Conservation (phyloP, 2,888 invertebrate genomes). For the Agonopterix subpropinquella region DNA sequence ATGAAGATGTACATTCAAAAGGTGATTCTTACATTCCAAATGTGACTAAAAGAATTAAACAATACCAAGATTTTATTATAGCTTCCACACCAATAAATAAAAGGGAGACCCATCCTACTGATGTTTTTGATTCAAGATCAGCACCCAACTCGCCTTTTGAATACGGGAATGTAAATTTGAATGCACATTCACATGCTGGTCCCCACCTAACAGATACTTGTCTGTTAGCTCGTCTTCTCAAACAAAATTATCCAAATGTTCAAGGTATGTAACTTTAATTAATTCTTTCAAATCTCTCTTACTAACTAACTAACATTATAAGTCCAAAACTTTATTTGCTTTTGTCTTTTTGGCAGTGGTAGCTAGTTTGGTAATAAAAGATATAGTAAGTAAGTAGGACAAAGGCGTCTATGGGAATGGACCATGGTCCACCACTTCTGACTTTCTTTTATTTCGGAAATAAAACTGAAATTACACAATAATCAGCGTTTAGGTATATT, state of each 20-base stretch:
- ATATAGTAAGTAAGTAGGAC: no score
- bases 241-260: constrained; percentile 34
- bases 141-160: constrained; percentile 15
- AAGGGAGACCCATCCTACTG: constrained; percentile 26
- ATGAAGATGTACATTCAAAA: constrained; percentile 1
- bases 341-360: no score
- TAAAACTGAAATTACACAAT: no score
- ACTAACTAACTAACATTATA: no score
- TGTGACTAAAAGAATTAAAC: background rate
- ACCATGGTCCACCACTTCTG: no score
- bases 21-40: background rate
- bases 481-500: no score
- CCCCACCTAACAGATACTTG: constrained; percentile 38
- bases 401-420: no score
- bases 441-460: no score
- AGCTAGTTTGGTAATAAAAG: no score
- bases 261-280: constrained; percentile 25
- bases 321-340: no score
- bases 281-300: no score
- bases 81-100: constrained; percentile 24
- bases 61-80: constrained; percentile 2
- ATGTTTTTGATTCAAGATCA: constrained; percentile 14
- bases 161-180: constrained; percentile 11
- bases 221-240: constrained; percentile 43
- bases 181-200: constrained; percentile 2